phyloP scores from a whole-genome alignment of 2,888 invertebrate species.

The Atethmia centrago region DNA sequence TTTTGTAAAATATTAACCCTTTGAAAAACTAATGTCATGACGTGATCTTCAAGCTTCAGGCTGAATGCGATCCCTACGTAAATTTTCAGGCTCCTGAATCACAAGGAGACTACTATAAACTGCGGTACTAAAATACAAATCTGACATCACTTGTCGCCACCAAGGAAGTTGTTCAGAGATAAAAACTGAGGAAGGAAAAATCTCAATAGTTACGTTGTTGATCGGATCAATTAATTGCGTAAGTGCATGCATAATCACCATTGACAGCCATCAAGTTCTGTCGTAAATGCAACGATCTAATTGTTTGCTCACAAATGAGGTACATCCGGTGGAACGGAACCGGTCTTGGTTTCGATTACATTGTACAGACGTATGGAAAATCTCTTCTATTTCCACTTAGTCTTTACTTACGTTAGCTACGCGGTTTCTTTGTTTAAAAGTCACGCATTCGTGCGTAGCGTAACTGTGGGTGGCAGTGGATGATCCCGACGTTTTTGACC shows the following conservation, averaged over 20 bases:
- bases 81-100: not conserved
- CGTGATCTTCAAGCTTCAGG: not conserved
- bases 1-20: not conserved
- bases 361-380: not conserved
- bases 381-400: slow-evolving; percentile 1
- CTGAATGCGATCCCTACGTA: not conserved
- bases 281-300: slow-evolving; percentile 53
- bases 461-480: too few relatives aligned
- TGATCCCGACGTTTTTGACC: too few relatives aligned
- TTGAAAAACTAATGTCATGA: not conserved
- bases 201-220: slow-evolving; percentile 47
- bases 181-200: slow-evolving; percentile 63
- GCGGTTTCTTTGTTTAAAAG: too few relatives aligned
- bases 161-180: slow-evolving; percentile 32
- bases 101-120: not conserved
- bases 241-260: slow-evolving; percentile 50
- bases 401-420: too few relatives aligned
- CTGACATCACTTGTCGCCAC: slow-evolving; percentile 14
- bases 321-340: slow-evolving; percentile 72
- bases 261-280: slow-evolving; percentile 40
- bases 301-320: slow-evolving; percentile 69
- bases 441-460: too few relatives aligned
- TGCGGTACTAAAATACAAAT: not conserved
- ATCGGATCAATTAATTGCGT: slow-evolving; percentile 51
- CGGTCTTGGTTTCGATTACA: slow-evolving; percentile 50